Percentiles rank a stretch among this genome's conserved stretches.
Evolutionary conservation across 1,140 invertebrate genomes (phyloP).

Genomic region (Anastrepha ludens): DNA sequence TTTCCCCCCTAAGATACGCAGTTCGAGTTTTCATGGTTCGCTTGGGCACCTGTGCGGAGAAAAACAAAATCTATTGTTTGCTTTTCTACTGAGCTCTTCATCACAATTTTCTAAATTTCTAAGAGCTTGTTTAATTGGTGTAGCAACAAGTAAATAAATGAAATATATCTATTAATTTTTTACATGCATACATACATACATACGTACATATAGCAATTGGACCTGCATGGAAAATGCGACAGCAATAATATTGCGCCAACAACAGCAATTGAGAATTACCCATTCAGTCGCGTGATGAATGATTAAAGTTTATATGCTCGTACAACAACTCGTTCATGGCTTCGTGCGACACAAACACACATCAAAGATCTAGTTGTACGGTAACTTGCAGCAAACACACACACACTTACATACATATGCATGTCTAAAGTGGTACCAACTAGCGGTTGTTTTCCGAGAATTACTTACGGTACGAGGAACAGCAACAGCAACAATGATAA

Average conservation of each 20-base stretch:
- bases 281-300: constrained; percentile 51
- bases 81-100: no score
- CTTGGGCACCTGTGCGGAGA: no score
- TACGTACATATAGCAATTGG: background rate
- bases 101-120: constrained; percentile 41
- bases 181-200: background rate
- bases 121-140: constrained; percentile 31
- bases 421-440: constrained; percentile 1
- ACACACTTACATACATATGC: background rate
- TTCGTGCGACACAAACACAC: background rate
- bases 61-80: no score
- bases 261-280: background rate
- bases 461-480: constrained; percentile 32
- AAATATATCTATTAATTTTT: background rate
- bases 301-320: constrained; percentile 48
- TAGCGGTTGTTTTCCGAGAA: constrained; percentile 49
- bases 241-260: background rate
- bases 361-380: no score
- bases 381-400: background rate
- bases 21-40: no score
- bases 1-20: no score
- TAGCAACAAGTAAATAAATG: constrained; percentile 24
- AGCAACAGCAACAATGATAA: constrained; percentile 31
- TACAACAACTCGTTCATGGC: constrained; percentile 34
- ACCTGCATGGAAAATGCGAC: background rate